Evolutionary conservation across 1,140 invertebrate species (phyloP).

Genomic region (Brachionus paranguensis): DNA sequence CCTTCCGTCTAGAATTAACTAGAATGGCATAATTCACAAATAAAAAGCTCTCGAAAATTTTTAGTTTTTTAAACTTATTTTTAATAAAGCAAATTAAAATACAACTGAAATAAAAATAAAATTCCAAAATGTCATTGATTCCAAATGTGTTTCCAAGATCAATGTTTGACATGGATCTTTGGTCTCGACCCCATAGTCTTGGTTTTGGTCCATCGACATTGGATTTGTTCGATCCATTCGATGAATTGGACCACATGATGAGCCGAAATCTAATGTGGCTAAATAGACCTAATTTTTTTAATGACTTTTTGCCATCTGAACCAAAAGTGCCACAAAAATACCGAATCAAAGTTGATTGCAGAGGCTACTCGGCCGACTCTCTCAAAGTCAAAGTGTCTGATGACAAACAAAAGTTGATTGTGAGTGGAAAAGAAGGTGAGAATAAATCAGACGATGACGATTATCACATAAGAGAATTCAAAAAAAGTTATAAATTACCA

Average conservation of each 20-base stretch:
- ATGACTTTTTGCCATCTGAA: neutral
- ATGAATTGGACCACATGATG: neutral
- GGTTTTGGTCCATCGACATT: neutral
- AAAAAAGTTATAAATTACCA: slow-evolving; percentile 9
- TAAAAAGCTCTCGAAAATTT: neutral
- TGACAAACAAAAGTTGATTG: neutral
- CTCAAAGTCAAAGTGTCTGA: neutral
- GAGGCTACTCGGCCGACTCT: neutral
- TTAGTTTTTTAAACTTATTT: neutral
- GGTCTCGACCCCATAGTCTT: neutral
- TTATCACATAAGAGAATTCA: slow-evolving; percentile 9
- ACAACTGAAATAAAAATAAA: neutral
- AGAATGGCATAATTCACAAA: neutral
- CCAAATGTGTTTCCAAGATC: neutral
- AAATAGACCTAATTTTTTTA: neutral
- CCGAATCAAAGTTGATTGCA: neutral
- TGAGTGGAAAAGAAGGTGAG: slow-evolving; percentile 2
- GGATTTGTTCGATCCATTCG: slow-evolving; percentile 17
- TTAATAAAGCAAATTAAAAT: neutral
- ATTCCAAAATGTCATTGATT: neutral
- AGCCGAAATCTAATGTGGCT: neutral
- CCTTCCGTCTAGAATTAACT: neutral
- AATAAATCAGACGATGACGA: neutral
- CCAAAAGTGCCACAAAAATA: neutral
- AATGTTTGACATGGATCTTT: slow-evolving; percentile 32